Conservation (phyloP, 2,888 invertebrate species). For the Mimumesa dahlbomi region DNA sequence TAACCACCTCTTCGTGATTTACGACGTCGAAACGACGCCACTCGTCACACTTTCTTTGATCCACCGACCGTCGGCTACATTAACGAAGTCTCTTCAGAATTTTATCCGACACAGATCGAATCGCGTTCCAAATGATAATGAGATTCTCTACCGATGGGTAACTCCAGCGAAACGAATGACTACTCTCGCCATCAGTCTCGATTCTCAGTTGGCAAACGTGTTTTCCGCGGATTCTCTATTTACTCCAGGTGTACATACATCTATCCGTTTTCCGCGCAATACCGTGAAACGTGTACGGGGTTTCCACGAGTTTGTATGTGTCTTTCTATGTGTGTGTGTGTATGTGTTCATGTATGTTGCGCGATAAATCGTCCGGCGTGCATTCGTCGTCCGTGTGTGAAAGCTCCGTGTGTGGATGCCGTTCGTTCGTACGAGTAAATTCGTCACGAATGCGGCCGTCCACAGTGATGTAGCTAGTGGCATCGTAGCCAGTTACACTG, state of each 20-base stretch:
- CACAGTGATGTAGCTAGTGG: constrained; percentile 38
- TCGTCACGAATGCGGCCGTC: constrained; percentile 38
- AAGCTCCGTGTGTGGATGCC: constrained; percentile 11
- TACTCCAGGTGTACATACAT: constrained; percentile 32
- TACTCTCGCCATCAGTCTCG: too few species aligned
- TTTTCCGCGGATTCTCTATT: constrained; percentile 18
- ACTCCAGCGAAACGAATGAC: too few species aligned
- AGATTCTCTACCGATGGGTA: too few species aligned
- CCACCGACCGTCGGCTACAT: not conserved
- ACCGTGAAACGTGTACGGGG: constrained; percentile 15
- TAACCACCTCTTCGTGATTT: too few species aligned
- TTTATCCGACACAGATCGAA: too few species aligned
- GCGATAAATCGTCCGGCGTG: constrained; percentile 49
- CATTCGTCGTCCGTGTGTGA: constrained; percentile 23
- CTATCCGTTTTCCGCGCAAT: constrained; percentile 12
- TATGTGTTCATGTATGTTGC: constrained; percentile 3
- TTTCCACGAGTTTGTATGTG: too few species aligned
- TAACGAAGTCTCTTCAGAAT: too few species aligned
- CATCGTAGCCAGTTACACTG: constrained; percentile 36
- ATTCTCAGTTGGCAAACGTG: constrained; percentile 4
- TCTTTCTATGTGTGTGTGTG: constrained; percentile 10
- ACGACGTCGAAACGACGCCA: too few species aligned
- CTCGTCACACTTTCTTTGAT: not conserved
- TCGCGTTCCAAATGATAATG: too few species aligned
- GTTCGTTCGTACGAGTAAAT: constrained; percentile 32